Evolutionary conservation across 2,113 vertebrate species (phyloP).

Genomic region (Myrmophylax atrothorax): DNA sequence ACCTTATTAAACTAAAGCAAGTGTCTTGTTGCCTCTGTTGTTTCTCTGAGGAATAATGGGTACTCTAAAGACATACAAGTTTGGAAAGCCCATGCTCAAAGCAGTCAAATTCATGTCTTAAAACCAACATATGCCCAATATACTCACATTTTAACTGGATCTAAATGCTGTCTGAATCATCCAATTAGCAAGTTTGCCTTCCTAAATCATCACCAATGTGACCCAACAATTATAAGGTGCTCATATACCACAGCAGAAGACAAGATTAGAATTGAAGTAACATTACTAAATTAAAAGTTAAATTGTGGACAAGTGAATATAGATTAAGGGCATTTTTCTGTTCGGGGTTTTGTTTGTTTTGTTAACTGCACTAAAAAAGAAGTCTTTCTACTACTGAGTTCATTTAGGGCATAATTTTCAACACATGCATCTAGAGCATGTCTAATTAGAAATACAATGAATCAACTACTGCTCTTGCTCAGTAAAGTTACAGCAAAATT

Average conservation of each 20-base stretch:
- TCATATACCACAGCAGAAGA: neutral
- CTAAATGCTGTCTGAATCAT: neutral
- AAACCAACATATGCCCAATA: neutral
- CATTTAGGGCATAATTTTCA: conserved; percentile 2
- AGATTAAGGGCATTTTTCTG: neutral
- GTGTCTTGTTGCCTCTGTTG: neutral
- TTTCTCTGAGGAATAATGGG: neutral
- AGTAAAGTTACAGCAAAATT: neutral
- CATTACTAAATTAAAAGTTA: neutral
- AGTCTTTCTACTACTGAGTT: neutral
- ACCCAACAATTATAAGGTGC: neutral
- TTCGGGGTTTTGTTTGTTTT: neutral
- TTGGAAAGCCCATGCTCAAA: neutral
- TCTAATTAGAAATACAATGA: conserved; percentile 19
- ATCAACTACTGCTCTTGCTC: conserved; percentile 15
- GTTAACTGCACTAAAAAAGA: neutral
- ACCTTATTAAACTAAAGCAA: neutral
- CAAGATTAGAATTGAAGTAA: neutral
- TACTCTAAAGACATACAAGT: neutral
- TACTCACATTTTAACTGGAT: neutral
- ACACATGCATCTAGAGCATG: neutral
- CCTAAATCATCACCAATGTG: neutral
- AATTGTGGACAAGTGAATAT: neutral
- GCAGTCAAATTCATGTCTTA: neutral
- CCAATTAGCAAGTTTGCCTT: neutral